phyloP scores from a whole-genome alignment of 2,113 vertebrate genomes.

The Poicephalus gulielmi region DNA sequence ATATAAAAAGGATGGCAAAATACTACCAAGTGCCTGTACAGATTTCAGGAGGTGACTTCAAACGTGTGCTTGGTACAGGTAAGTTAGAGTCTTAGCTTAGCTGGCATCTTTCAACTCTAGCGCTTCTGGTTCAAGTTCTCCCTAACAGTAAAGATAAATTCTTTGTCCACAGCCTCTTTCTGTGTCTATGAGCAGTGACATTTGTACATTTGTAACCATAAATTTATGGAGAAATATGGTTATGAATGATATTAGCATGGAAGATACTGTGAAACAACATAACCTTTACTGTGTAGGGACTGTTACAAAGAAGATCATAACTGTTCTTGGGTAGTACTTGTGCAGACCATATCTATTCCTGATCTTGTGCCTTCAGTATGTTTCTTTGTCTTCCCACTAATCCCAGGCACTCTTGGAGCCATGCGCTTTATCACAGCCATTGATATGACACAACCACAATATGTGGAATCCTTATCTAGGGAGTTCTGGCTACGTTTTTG shows the following conservation, averaged over 20 bases:
- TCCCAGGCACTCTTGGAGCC: not conserved
- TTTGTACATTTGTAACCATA: not conserved
- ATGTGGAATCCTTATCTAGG: conserved; percentile 40
- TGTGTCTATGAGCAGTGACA: not conserved
- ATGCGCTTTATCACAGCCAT: conserved; percentile 59
- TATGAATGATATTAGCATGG: not conserved
- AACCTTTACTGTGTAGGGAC: not conserved
- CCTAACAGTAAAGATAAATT: not conserved
- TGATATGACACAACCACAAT: conserved; percentile 2
- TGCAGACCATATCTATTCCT: not conserved
- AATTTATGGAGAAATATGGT: not conserved
- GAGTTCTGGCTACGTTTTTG: conserved; percentile 54
- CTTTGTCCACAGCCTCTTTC: not conserved
- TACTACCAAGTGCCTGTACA: conserved; percentile 80
- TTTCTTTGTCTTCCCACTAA: not conserved
- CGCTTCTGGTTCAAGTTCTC: not conserved
- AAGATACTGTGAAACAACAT: not conserved
- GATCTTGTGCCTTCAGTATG: not conserved
- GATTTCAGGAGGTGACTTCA: conserved; percentile 45
- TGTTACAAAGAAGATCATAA: not conserved
- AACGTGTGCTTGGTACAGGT: conserved; percentile 82
- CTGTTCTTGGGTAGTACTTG: not conserved
- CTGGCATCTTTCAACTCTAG: not conserved
- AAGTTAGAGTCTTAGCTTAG: not conserved
- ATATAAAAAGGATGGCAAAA: conserved; percentile 71